A percentile compares a stretch with the other conserved stretches of the same genome.
Evolutionary conservation across 2,797 vertebrate genomes (phyloP).

Genomic region (Knipowitschia caucasica): DNA sequence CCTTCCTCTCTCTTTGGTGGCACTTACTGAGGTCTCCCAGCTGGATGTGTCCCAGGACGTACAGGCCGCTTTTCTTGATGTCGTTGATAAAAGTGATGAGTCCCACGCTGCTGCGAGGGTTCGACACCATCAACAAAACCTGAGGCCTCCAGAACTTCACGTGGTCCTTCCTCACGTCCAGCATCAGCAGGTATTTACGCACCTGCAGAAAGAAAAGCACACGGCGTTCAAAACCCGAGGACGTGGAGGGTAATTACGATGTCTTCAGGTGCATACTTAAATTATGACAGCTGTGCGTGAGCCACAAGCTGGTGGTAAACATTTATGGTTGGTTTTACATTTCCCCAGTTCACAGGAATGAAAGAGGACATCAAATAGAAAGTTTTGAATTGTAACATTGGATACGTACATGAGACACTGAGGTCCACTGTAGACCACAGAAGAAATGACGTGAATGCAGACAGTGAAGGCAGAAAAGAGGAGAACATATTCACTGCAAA

Average conservation of each 20-base stretch:
- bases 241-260: background rate
- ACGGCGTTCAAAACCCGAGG: background rate
- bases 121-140: conserved; percentile 80
- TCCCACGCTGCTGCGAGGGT: conserved; percentile 74
- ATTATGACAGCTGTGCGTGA: background rate
- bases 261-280: background rate
- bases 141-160: conserved; percentile 87
- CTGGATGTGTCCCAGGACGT: conserved; percentile 81
- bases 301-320: background rate
- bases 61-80: conserved; percentile 85
- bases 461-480: too few species aligned
- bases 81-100: conserved; percentile 83
- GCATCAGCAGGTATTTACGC: conserved; percentile 82
- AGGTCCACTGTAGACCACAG: background rate
- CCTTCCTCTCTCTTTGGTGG: too few species aligned
- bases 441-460: background rate
- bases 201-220: conserved; percentile 57
- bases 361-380: background rate
- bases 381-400: background rate
- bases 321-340: conserved; percentile 2
- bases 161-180: conserved; percentile 83
- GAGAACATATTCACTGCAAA: too few species aligned
- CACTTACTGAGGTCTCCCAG: conserved; percentile 79
- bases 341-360: background rate
- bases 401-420: background rate